Percentiles rank a stretch among this genome's conserved stretches.
Conservation (phyloP, 2,797 vertebrate genomes). For the Threskiornis aethiopicus region DNA sequence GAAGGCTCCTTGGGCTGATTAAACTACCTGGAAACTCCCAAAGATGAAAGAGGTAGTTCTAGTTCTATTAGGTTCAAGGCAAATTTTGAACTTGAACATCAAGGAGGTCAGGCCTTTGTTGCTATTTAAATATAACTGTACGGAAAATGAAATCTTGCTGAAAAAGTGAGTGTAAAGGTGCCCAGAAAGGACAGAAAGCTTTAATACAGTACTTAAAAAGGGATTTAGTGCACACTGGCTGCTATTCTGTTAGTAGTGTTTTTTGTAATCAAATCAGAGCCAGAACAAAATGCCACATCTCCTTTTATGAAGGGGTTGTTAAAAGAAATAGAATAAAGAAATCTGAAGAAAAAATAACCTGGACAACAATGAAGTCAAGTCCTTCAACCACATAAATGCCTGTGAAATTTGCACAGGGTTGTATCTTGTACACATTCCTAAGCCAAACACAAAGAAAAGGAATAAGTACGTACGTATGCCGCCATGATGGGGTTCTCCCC, state of each 20-base stretch:
- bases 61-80: slow-evolving; percentile 2
- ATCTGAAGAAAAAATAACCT: background rate
- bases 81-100: slow-evolving; percentile 33
- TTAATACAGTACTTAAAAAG: background rate
- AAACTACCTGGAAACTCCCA: slow-evolving; percentile 31
- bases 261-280: slow-evolving; percentile 29
- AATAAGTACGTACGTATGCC: fast-evolving
- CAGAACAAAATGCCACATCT: background rate
- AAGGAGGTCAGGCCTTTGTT: background rate
- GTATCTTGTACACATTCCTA: background rate
- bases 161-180: background rate
- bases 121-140: slow-evolving; percentile 17
- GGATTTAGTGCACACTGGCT: background rate
- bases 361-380: background rate
- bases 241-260: background rate
- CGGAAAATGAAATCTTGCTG: background rate
- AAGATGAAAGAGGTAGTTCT: background rate
- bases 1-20: slow-evolving; percentile 19
- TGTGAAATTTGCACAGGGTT: background rate
- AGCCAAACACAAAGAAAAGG: background rate
- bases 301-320: background rate
- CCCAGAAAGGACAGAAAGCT: background rate
- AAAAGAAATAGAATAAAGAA: slow-evolving; percentile 8
- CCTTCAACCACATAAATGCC: background rate
- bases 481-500: background rate